A percentile compares a stretch with the other conserved stretches of the same genome.
Conservation (phyloP, 2,888 invertebrate species). For the Lumbricus terrestris region DNA sequence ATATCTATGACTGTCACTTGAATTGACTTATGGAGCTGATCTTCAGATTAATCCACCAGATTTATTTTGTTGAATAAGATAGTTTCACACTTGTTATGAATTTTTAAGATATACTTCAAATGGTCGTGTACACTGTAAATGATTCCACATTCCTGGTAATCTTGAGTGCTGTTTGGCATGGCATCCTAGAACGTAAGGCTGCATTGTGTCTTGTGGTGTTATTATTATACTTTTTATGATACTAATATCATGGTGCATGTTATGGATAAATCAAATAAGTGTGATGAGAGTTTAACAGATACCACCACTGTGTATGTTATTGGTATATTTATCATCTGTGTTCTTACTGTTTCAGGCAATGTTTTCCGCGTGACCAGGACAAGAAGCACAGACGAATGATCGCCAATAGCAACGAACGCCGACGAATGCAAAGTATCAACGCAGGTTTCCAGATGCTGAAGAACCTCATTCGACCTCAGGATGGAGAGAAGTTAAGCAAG, state of each 20-base stretch:
- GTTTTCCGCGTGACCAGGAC: slow-evolving; percentile 9
- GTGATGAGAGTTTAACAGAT: neutral
- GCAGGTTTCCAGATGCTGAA: slow-evolving; percentile 95
- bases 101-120: too few relatives aligned
- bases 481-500: slow-evolving; percentile 97
- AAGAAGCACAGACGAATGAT: slow-evolving; percentile 78
- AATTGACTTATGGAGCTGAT: neutral
- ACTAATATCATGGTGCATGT: too few relatives aligned
- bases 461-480: slow-evolving; percentile 79
- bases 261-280: neutral
- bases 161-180: neutral
- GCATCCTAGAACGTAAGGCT: neutral
- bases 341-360: neutral
- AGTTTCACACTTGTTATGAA: too few relatives aligned
- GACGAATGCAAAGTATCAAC: slow-evolving; percentile 99
- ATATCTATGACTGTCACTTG: neutral
- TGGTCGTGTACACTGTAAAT: neutral
- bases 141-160: neutral
- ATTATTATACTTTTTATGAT: too few relatives aligned
- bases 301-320: neutral
- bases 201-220: too few relatives aligned
- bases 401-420: slow-evolving; percentile 96
- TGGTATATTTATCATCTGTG: neutral
- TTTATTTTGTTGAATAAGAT: neutral
- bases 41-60: neutral